Conservation (phyloP, 1,140 invertebrate genomes). For the Pectinophora gossypiella region DNA sequence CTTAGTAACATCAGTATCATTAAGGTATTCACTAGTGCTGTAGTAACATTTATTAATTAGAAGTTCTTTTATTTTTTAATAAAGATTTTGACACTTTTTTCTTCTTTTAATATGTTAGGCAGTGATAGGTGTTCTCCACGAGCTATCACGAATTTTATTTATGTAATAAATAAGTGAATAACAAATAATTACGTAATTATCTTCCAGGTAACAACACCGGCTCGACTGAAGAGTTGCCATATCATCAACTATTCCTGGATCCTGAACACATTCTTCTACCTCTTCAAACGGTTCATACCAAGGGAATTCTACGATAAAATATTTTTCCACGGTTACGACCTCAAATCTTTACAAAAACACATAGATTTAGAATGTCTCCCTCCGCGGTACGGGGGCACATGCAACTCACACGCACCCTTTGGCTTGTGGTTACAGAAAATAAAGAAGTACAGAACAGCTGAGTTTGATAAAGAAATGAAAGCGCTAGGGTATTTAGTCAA, state of each 20-base stretch:
- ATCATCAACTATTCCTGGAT: slow-evolving; percentile 87
- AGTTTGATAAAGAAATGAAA: slow-evolving; percentile 61
- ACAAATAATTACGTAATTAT: background rate
- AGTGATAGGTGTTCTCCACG: too few species aligned
- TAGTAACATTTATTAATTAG: too few species aligned
- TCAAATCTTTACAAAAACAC: slow-evolving; percentile 78
- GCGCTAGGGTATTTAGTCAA: slow-evolving; percentile 53
- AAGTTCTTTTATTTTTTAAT: too few species aligned
- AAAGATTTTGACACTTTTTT: too few species aligned
- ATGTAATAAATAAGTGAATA: too few species aligned
- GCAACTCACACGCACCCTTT: slow-evolving; percentile 20
- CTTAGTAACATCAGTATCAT: too few species aligned
- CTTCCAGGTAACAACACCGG: slow-evolving; percentile 78
- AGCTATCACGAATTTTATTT: too few species aligned
- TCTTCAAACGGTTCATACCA: slow-evolving; percentile 87
- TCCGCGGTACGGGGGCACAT: slow-evolving; percentile 81
- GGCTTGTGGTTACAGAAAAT: slow-evolving; percentile 49
- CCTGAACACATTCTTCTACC: slow-evolving; percentile 84
- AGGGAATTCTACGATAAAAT: slow-evolving; percentile 78
- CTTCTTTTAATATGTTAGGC: too few species aligned
- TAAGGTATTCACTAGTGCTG: too few species aligned
- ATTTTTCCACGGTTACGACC: slow-evolving; percentile 84
- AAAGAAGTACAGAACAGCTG: slow-evolving; percentile 52
- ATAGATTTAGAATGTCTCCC: slow-evolving; percentile 81
- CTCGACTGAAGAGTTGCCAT: slow-evolving; percentile 83